Evolutionary conservation across 2,888 invertebrate genomes (phyloP).

Genomic region (Chouioia cunea): DNA sequence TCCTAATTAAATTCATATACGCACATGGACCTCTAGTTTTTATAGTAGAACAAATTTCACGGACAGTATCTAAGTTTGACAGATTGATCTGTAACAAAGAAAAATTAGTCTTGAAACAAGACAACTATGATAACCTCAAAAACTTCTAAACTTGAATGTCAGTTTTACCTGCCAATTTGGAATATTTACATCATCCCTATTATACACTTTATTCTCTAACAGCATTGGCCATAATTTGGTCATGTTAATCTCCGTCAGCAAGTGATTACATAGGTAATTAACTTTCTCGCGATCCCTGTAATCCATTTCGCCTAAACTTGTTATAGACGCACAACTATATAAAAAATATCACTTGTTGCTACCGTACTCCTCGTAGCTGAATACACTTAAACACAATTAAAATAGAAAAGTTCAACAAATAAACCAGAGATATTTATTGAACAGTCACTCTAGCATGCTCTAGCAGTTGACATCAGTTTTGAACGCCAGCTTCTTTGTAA

Average conservation of each 20-base stretch:
- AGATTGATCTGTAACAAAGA: constrained; percentile 53
- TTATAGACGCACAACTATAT: neutral
- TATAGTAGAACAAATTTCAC: constrained; percentile 57
- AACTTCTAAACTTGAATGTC: neutral
- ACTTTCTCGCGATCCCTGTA: constrained; percentile 55
- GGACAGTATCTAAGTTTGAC: constrained; percentile 47
- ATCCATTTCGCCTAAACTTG: constrained; percentile 55
- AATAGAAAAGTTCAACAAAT: too few species aligned
- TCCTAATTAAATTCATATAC: constrained; percentile 56
- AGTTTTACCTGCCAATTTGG: constrained; percentile 58
- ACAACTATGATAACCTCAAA: neutral
- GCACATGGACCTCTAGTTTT: constrained; percentile 64
- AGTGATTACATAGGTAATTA: constrained; percentile 52
- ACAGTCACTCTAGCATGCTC: neutral
- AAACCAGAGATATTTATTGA: constrained; percentile 13
- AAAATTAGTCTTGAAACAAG: neutral
- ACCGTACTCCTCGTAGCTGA: too few species aligned
- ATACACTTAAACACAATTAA: too few species aligned
- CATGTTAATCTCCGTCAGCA: constrained; percentile 54
- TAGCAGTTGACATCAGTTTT: constrained; percentile 23
- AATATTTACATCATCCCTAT: constrained; percentile 60
- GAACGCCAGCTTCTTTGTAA: constrained; percentile 40
- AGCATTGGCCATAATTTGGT: constrained; percentile 58
- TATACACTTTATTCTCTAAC: constrained; percentile 58
- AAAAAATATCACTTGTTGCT: constrained; percentile 19